Evolutionary conservation across 2,888 invertebrate species (phyloP).

Genomic region (Tridacna crocea): DNA sequence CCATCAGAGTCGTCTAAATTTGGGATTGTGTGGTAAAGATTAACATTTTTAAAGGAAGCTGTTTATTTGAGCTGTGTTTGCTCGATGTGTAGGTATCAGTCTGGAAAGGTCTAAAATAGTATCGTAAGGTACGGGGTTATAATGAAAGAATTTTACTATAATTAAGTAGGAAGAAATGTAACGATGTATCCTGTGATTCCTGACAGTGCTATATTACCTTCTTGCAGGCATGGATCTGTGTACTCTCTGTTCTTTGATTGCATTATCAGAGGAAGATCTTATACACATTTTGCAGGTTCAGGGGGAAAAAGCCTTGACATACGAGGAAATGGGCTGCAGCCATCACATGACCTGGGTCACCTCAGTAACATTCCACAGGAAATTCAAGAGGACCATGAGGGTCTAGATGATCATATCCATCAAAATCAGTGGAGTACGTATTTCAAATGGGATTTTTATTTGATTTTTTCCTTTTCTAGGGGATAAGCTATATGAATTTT

Average conservation of each 20-base stretch:
- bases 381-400: constrained; percentile 73
- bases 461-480: too few relatives aligned
- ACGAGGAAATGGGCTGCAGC: constrained; percentile 75
- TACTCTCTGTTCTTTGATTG: constrained; percentile 29
- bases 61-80: neutral
- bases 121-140: too few relatives aligned
- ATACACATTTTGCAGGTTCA: neutral
- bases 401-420: constrained; percentile 68
- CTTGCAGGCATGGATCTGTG: constrained; percentile 24
- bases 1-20: neutral
- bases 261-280: too few relatives aligned
- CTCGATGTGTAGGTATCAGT: too few relatives aligned
- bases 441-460: neutral
- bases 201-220: too few relatives aligned
- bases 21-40: neutral
- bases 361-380: constrained; percentile 70
- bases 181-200: too few relatives aligned
- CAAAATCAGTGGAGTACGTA: constrained; percentile 78
- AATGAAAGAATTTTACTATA: too few relatives aligned
- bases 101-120: too few relatives aligned
- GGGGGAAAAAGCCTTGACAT: constrained; percentile 66
- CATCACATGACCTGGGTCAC: constrained; percentile 66
- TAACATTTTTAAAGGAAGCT: too few relatives aligned
- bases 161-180: too few relatives aligned
- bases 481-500: too few relatives aligned